These are phyloP conservation scores for Willowsia nigromaculata DNA, from an alignment of 2,888 invertebrate genomes.

Conservation along the genomic window DNA sequence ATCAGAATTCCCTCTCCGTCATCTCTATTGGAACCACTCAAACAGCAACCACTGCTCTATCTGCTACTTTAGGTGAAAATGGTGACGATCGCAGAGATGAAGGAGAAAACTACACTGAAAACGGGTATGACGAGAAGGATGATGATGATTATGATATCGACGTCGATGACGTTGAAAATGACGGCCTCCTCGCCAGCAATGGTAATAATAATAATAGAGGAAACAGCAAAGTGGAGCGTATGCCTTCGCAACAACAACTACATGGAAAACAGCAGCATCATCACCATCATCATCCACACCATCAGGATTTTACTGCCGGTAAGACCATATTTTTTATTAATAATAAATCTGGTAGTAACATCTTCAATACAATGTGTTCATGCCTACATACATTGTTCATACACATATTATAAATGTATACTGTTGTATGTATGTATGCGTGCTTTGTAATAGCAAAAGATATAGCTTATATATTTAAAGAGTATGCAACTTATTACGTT, in stretches of 20 bases:
- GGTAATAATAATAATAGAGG: background rate
- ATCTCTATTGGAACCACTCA: conserved; percentile 24
- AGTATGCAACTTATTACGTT: background rate
- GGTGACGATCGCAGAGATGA: background rate
- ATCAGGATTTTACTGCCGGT: conserved; percentile 41
- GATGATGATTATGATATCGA: conserved; percentile 30
- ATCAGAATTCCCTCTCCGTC: conserved; percentile 44
- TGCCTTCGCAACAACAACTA: background rate
- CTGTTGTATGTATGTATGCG: background rate
- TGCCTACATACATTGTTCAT: background rate
- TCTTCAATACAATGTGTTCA: background rate
- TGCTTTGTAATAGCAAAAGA: no score
- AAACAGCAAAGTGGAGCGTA: background rate
- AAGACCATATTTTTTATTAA: conserved; percentile 68
- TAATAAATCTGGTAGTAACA: conserved; percentile 62
- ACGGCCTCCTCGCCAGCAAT: background rate
- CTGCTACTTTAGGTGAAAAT: conserved; percentile 43
- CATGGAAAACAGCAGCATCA: conserved; percentile 36
- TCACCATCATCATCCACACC: conserved; percentile 43
- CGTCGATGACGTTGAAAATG: background rate
- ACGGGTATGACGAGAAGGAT: conserved; percentile 27
- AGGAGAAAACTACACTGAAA: background rate
- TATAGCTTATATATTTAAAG: background rate
- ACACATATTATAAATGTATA: background rate
- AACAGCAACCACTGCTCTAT: background rate